These are phyloP conservation scores for Parapsyche elsis DNA, from an alignment of 1,140 invertebrate genomes.

Conservation along the genomic window DNA sequence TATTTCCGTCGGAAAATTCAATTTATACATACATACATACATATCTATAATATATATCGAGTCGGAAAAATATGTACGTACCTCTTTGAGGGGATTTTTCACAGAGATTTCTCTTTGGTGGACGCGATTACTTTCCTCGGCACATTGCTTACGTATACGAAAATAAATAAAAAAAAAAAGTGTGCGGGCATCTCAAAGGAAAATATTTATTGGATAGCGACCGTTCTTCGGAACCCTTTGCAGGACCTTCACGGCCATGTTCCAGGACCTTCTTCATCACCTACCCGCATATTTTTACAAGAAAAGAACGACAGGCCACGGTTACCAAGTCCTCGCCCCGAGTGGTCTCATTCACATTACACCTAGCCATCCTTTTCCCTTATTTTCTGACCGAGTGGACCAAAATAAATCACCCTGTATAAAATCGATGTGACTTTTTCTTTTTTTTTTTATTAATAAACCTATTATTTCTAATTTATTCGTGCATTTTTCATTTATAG, in stretches of 20 bases:
- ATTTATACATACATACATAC: neutral
- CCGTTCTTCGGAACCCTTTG: constrained; percentile 7
- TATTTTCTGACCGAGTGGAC: too few relatives aligned
- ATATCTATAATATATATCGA: neutral
- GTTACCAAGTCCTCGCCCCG: too few relatives aligned
- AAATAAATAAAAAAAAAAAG: constrained; percentile 11
- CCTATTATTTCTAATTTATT: too few relatives aligned
- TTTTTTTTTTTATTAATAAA: too few relatives aligned
- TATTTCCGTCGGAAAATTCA: neutral
- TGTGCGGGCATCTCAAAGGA: constrained; percentile 35
- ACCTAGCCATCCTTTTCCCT: too few relatives aligned
- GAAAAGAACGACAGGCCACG: too few relatives aligned
- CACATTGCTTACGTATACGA: constrained; percentile 34
- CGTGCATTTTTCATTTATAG: too few relatives aligned
- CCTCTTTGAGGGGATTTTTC: neutral
- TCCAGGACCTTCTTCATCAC: constrained; percentile 7
- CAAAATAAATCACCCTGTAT: too few relatives aligned
- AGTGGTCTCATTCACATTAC: too few relatives aligned
- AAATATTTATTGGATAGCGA: constrained; percentile 39
- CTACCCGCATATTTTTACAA: constrained; percentile 12
- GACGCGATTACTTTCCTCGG: constrained; percentile 31
- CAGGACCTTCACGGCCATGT: neutral
- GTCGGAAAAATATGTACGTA: neutral
- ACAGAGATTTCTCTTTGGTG: constrained; percentile 18
- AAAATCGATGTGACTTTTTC: too few relatives aligned